These are phyloP conservation scores for Verasper variegatus DNA, from an alignment of 2,113 vertebrate genomes.

Conservation along the genomic window DNA sequence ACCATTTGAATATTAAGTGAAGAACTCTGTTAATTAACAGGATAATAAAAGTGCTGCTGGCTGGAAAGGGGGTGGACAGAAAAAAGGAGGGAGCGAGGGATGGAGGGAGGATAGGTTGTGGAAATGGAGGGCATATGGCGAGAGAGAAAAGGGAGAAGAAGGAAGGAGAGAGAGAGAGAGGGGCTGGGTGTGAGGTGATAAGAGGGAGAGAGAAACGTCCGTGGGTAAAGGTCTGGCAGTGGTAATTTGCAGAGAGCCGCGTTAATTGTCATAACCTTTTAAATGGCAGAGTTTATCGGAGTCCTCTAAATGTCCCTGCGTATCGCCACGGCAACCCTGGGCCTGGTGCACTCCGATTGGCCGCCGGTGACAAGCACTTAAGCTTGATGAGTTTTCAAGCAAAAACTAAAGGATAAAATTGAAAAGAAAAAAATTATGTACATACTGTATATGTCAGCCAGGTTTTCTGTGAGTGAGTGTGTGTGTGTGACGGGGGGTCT, in stretches of 20 bases:
- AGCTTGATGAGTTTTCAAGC: constrained; percentile 76
- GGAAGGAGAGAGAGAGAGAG: constrained; percentile 1
- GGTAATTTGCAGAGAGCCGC: constrained; percentile 84
- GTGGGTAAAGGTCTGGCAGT: constrained; percentile 84
- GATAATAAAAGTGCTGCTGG: constrained; percentile 84
- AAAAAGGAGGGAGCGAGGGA: constrained; percentile 39
- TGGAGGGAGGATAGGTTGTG: constrained; percentile 45
- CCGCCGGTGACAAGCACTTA: constrained; percentile 73
- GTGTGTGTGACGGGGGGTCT: neutral
- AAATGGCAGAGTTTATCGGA: constrained; percentile 87
- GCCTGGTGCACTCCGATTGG: constrained; percentile 73
- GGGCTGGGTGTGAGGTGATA: constrained; percentile 75
- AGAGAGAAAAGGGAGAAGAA: constrained; percentile 40
- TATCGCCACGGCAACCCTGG: constrained; percentile 79
- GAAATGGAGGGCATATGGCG: constrained; percentile 73
- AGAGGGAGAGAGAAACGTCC: constrained; percentile 78
- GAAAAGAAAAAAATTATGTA: constrained; percentile 15
- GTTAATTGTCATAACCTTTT: constrained; percentile 89
- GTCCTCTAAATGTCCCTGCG: constrained; percentile 83
- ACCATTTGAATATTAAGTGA: constrained; percentile 88
- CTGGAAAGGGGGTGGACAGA: constrained; percentile 59
- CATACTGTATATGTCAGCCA: constrained; percentile 38
- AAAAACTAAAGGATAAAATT: constrained; percentile 66
- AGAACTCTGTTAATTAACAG: constrained; percentile 88
- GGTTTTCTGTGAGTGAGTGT: constrained; percentile 14